A percentile compares a stretch with the other conserved stretches of the same genome.
Conservation (phyloP, 1,140 invertebrate species). For the Drosophila auraria region DNA sequence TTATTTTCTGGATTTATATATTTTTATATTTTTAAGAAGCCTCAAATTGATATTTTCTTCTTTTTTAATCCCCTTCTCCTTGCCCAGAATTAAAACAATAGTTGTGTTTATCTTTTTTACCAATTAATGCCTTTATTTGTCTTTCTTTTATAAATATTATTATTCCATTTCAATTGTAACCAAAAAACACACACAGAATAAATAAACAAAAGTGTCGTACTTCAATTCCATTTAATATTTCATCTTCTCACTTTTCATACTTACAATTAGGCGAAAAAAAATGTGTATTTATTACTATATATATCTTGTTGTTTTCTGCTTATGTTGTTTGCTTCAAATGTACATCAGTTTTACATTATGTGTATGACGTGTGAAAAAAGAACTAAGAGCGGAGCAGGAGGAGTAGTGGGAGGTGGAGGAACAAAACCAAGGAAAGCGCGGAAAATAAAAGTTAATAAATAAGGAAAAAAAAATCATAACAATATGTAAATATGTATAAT, state of each 20-base stretch:
- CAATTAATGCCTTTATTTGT: conserved; percentile 19
- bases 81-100: background rate
- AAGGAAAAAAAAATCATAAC: conserved; percentile 39
- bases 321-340: conserved; percentile 43
- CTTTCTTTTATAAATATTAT: conserved; percentile 7
- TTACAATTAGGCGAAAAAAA: conserved; percentile 56
- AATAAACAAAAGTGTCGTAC: conserved; percentile 37
- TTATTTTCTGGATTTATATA: too few relatives aligned
- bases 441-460: conserved; percentile 31
- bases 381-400: background rate
- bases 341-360: conserved; percentile 44
- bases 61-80: background rate
- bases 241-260: conserved; percentile 44
- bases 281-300: conserved; percentile 29
- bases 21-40: too few relatives aligned
- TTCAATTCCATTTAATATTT: conserved; percentile 55
- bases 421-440: conserved; percentile 30
- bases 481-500: conserved; percentile 29
- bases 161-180: conserved; percentile 11
- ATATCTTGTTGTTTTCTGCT: conserved; percentile 27
- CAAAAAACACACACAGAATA: conserved; percentile 4
- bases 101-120: conserved; percentile 22
- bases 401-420: background rate
- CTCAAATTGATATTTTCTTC: too few relatives aligned
- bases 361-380: conserved; percentile 21